These are phyloP conservation scores for Cosmia trapezina DNA, from an alignment of 2,888 invertebrate species.

Conservation along the genomic window DNA sequence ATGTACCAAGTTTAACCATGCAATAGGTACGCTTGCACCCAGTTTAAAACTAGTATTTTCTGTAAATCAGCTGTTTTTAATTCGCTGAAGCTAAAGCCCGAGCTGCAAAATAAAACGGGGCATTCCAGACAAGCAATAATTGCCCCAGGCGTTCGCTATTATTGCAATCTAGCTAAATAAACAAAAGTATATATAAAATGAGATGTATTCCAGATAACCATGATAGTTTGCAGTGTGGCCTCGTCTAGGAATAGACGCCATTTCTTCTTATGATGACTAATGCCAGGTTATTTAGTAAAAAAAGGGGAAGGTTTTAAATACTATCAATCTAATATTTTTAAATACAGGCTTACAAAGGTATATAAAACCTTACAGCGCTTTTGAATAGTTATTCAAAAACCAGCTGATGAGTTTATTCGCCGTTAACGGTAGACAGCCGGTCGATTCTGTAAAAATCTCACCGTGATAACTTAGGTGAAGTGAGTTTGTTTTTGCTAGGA, in stretches of 20 bases:
- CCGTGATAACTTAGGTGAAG: no score
- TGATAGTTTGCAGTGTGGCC: neutral
- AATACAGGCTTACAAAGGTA: no score
- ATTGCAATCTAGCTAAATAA: conserved; percentile 30
- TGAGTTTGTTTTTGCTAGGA: no score
- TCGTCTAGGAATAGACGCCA: conserved; percentile 20
- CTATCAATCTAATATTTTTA: neutral
- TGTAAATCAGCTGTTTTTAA: conserved; percentile 18
- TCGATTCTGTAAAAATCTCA: no score
- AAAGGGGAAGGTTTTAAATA: neutral
- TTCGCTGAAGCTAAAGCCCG: conserved; percentile 9
- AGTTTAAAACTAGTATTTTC: conserved; percentile 9
- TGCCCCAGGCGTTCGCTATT: conserved; percentile 21
- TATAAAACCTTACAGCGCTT: neutral
- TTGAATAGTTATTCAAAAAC: conserved; percentile 4
- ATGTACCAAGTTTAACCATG: neutral
- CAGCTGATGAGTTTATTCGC: neutral
- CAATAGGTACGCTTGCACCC: neutral
- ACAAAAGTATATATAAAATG: conserved; percentile 43
- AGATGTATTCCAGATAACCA: conserved; percentile 44
- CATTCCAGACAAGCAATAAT: conserved; percentile 37
- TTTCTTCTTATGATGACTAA: conserved; percentile 7
- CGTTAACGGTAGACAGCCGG: neutral
- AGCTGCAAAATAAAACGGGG: conserved; percentile 25
- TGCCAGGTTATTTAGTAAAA: neutral